These are phyloP conservation scores for Gila robusta DNA, from an alignment of 2,797 vertebrate genomes.

Conservation along the genomic window DNA sequence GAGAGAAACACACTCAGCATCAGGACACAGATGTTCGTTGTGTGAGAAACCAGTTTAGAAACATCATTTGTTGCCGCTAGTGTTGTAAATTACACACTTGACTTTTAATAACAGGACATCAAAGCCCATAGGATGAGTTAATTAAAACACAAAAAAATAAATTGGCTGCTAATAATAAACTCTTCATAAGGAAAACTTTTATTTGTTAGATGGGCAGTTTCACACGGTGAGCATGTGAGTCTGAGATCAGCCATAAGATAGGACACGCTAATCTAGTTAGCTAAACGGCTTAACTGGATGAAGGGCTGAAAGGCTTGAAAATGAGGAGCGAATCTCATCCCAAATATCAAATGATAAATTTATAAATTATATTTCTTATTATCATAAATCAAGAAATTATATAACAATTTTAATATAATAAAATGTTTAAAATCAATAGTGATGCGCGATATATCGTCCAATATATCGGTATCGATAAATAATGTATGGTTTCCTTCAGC, in stretches of 20 bases:
- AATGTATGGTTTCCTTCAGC: too few relatives aligned
- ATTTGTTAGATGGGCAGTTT: not conserved
- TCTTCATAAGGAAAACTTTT: not conserved
- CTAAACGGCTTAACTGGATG: constrained; percentile 75
- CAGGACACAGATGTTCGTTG: not conserved
- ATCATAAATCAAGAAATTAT: not conserved
- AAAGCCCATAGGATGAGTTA: not conserved
- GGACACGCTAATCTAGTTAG: constrained; percentile 60
- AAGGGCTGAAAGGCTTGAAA: constrained; percentile 56
- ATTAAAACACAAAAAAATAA: not conserved
- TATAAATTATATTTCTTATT: too few relatives aligned
- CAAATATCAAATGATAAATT: not conserved
- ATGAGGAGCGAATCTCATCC: not conserved
- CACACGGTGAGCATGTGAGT: not conserved
- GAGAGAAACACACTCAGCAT: constrained; percentile 37
- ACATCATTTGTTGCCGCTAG: not conserved
- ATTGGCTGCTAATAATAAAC: not conserved
- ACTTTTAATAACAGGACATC: not conserved
- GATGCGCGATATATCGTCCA: too few relatives aligned
- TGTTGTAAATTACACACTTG: not conserved
- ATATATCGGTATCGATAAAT: too few relatives aligned
- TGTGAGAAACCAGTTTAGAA: not conserved
- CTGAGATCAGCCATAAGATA: not conserved
- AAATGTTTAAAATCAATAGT: too few relatives aligned
- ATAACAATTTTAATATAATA: not conserved